phyloP scores from a whole-genome alignment of 2,113 vertebrate species.

The Polyodon spathula region DNA sequence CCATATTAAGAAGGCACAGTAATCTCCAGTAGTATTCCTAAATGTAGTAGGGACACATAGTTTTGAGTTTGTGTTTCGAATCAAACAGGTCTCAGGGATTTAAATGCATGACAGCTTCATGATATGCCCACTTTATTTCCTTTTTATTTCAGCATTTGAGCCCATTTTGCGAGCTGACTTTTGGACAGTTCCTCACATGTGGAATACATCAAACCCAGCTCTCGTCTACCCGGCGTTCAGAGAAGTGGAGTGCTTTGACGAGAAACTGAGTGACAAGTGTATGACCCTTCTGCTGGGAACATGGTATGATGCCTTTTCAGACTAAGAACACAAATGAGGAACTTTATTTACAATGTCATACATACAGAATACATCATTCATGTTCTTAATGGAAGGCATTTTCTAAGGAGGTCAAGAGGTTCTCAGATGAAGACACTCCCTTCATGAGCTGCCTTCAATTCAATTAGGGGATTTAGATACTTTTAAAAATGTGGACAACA shows the following conservation, averaged over 20 bases:
- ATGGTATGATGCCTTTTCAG: slow-evolving; percentile 37
- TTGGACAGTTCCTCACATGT: slow-evolving; percentile 55
- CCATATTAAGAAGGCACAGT: too few relatives aligned
- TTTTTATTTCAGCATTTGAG: slow-evolving; percentile 52
- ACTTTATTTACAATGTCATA: too few relatives aligned
- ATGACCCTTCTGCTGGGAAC: slow-evolving; percentile 70
- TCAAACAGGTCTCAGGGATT: background rate
- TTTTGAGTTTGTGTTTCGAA: too few relatives aligned
- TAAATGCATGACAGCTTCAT: background rate
- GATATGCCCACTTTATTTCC: background rate
- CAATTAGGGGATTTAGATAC: too few relatives aligned
- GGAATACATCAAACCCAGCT: slow-evolving; percentile 52
- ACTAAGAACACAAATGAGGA: background rate
- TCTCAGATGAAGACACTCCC: too few relatives aligned
- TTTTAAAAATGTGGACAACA: too few relatives aligned
- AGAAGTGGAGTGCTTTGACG: slow-evolving; percentile 51
- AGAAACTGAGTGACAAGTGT: slow-evolving; percentile 63
- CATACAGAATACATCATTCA: too few relatives aligned
- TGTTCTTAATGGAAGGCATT: too few relatives aligned
- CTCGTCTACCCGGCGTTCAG: slow-evolving; percentile 44
- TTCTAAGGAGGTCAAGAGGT: too few relatives aligned
- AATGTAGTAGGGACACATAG: too few relatives aligned
- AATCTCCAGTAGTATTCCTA: too few relatives aligned
- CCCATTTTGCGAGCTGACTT: slow-evolving; percentile 53
- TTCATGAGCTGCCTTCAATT: too few relatives aligned